Evolutionary conservation across 1,140 invertebrate species (phyloP), one percentile per base, ranked within the genome.

Genomic region (Pseudomyrmex sp.): DNA sequence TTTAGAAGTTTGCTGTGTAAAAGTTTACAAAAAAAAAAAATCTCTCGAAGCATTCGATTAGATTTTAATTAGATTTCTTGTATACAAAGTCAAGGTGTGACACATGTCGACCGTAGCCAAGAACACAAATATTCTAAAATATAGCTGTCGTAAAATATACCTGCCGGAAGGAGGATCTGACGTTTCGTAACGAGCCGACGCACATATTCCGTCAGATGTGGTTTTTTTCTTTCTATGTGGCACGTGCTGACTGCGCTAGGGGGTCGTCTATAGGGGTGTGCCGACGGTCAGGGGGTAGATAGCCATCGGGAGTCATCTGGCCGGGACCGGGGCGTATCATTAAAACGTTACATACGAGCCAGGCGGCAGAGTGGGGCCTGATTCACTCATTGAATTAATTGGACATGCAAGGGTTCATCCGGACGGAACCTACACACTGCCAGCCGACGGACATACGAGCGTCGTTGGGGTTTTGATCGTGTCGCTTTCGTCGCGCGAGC

Each of bases 241-340:
- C 93, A 93, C 93, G 93, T 93, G 93, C 90, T 91, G 83, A 84
- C 89, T 90, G 84, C 86, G 35, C 85, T 79, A 75, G 88, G 88
- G 88, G 84, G 80, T 82, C 74, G 79, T 68, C 48, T 56, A 46
- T 86, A 86, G 82, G 90, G 82, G 90, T 87, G 87, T 89, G 92
- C 90, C 91, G 91, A 90, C 91, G 91, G 92, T 87, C 86, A 90
- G 88, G 92, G 93, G 93, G 90, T 93, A 94, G 93, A 93, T 94
- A 93, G 82, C 83, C 91, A 94, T 94, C 93, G 83, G 88, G 91
- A 94, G 93, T 94, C 93, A 93, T 94, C 93, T 93, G 93, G 91
- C 83, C 84, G 62, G 76, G 82, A 87, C 88, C 48, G 88, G 88
- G 90, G 82, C 85, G 85, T 90, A 91, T 93, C 93, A 91, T 93